Percentiles rank a stretch among this genome's conserved stretches.
Conservation (phyloP, 2,113 vertebrate genomes). For the Procavia capensis region DNA sequence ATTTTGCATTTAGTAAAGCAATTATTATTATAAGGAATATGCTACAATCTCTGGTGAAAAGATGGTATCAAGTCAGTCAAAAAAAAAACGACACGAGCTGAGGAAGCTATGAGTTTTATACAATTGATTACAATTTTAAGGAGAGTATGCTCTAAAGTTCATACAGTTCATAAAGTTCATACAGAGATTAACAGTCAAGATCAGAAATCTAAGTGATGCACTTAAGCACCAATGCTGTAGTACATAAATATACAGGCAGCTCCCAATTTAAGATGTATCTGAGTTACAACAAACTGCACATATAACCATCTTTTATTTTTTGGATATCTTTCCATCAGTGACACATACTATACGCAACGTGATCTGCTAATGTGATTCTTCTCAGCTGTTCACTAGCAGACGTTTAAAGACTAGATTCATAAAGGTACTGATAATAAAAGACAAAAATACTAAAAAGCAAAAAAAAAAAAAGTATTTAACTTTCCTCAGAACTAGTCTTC, state of each 20-base stretch:
- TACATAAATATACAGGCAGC: background rate
- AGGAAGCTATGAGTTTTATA: background rate
- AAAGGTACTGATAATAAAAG: background rate
- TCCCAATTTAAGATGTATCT: background rate
- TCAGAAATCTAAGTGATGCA: background rate
- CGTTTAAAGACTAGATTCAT: background rate
- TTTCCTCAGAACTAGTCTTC: background rate
- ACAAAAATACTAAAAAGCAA: background rate
- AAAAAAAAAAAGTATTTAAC: background rate
- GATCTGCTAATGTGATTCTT: background rate
- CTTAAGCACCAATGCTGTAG: background rate
- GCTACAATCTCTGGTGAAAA: constrained; percentile 24
- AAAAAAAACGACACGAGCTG: background rate
- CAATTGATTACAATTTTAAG: background rate
- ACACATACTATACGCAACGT: background rate
- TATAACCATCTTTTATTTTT: no score
- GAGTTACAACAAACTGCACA: no score
- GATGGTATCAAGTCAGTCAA: constrained; percentile 7
- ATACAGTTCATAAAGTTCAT: background rate
- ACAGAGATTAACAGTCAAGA: background rate
- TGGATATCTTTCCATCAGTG: no score
- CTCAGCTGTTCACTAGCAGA: background rate
- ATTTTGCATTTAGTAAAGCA: constrained; percentile 30
- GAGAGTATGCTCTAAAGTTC: background rate
- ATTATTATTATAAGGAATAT: background rate